Conservation (phyloP, 2,113 vertebrate genomes). For the Limanda limanda region DNA sequence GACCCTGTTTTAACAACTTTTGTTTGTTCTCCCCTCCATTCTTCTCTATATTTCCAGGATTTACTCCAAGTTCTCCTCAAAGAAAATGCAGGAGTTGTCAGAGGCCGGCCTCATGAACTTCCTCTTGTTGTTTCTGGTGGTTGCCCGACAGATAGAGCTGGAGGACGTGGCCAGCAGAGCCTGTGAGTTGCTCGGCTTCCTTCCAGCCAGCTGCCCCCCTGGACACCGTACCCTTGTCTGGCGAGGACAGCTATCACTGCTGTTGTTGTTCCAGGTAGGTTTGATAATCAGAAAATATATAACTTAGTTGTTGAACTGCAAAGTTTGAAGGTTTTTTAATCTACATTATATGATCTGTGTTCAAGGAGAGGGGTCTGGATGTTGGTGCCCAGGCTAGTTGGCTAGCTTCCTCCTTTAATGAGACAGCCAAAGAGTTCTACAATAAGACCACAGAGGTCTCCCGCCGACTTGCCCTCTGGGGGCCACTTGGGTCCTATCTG, state of each 20-base stretch:
- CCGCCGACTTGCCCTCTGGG: constrained; percentile 90
- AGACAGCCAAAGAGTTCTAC: constrained; percentile 93
- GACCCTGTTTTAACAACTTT: background rate
- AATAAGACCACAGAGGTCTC: constrained; percentile 86
- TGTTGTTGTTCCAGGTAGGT: constrained; percentile 86
- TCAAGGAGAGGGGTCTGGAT: constrained; percentile 89
- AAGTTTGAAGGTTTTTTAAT: background rate
- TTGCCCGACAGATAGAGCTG: constrained; percentile 86
- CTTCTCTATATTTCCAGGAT: constrained; percentile 82
- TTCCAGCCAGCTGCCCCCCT: constrained; percentile 78
- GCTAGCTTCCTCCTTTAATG: constrained; percentile 85
- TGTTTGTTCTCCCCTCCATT: background rate
- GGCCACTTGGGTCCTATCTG: constrained; percentile 89
- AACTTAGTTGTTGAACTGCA: background rate
- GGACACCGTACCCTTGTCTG: constrained; percentile 87
- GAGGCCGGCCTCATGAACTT: constrained; percentile 94
- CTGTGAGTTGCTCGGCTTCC: constrained; percentile 86
- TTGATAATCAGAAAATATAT: background rate
- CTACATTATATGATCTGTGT: background rate
- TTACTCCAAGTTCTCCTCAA: constrained; percentile 95
- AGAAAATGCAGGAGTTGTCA: constrained; percentile 93
- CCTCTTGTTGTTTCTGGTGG: constrained; percentile 90
- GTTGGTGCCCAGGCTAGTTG: constrained; percentile 86
- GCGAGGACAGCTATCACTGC: constrained; percentile 91
- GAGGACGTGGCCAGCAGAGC: constrained; percentile 90